Percentiles rank a stretch among this genome's conserved stretches.
Conservation (phyloP, 2,888 invertebrate species). For the Eumacrocentrus americanus region DNA sequence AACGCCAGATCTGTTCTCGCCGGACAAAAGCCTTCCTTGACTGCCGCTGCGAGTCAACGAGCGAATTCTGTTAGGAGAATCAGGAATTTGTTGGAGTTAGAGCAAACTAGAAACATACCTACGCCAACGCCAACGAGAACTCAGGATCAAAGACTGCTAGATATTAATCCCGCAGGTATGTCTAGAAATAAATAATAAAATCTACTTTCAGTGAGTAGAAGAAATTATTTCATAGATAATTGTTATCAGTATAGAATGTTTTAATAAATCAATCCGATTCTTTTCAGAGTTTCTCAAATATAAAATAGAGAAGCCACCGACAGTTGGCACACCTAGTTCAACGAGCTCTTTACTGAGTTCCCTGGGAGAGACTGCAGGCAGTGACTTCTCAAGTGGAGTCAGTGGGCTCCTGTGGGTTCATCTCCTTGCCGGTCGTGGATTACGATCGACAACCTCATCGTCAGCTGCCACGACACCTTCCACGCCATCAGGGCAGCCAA, state of each 20-base stretch:
- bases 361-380: conserved; percentile 51
- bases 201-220: conserved; percentile 32
- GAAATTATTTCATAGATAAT: neutral
- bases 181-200: no score
- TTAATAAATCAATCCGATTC: neutral
- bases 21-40: conserved; percentile 49
- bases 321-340: conserved; percentile 66
- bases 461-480: conserved; percentile 77
- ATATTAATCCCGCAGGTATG: conserved; percentile 89
- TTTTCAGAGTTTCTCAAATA: conserved; percentile 85
- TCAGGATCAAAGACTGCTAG: conserved; percentile 73
- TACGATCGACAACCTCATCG: conserved; percentile 74
- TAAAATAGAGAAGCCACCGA: conserved; percentile 79
- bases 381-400: conserved; percentile 67
- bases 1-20: conserved; percentile 53
- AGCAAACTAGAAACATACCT: conserved; percentile 68
- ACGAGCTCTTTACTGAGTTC: conserved; percentile 61
- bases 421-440: conserved; percentile 83
- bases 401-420: conserved; percentile 93
- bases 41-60: conserved; percentile 53
- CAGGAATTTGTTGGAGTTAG: conserved; percentile 79
- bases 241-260: neutral
- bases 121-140: conserved; percentile 77
- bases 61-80: conserved; percentile 77
- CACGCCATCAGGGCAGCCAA: conserved; percentile 63